A percentile compares a stretch with the other conserved stretches of the same genome.
These are phyloP conservation scores for Valencia hispanica DNA, from an alignment of 2,797 vertebrate genomes.

Conservation along the genomic window DNA sequence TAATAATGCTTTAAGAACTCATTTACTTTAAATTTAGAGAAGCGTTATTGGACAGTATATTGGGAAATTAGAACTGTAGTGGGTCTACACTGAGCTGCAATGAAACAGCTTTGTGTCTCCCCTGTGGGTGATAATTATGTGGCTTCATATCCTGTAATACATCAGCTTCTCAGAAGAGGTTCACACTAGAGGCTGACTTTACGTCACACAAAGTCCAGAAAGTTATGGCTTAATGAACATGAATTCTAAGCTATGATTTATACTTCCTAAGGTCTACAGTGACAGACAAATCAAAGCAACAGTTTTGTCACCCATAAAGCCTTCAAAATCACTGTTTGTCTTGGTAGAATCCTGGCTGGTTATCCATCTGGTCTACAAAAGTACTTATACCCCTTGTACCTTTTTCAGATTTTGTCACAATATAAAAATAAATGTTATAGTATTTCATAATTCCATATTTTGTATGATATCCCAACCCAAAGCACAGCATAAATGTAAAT, in stretches of 20 bases:
- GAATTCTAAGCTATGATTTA: slow-evolving; percentile 18
- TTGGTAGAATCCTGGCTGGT: slow-evolving; percentile 6
- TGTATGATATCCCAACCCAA: neutral
- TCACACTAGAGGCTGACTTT: slow-evolving; percentile 19
- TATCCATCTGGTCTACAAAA: slow-evolving; percentile 9
- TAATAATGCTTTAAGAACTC: slow-evolving; percentile 57
- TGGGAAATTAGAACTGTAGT: slow-evolving; percentile 37
- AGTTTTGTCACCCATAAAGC: slow-evolving; percentile 33
- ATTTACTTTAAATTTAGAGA: slow-evolving; percentile 59
- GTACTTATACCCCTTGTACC: neutral
- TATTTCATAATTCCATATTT: neutral
- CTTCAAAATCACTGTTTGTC: slow-evolving; percentile 34
- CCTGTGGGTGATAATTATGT: slow-evolving; percentile 33
- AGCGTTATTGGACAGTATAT: slow-evolving; percentile 36
- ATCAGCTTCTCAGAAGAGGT: slow-evolving; percentile 10
- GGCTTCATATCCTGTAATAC: slow-evolving; percentile 28
- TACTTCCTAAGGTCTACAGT: slow-evolving; percentile 12
- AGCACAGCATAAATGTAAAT: neutral
- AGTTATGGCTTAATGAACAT: slow-evolving; percentile 35
- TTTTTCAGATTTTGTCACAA: neutral
- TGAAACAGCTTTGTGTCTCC: slow-evolving; percentile 23
- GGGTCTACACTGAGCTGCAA: slow-evolving; percentile 24
- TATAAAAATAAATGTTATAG: neutral
- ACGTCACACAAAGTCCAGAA: slow-evolving; percentile 16
- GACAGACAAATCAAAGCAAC: slow-evolving; percentile 22